Base-by-base conservation (phyloP, 2,797 vertebrate genomes). In the Diplodus sargus region DNA sequence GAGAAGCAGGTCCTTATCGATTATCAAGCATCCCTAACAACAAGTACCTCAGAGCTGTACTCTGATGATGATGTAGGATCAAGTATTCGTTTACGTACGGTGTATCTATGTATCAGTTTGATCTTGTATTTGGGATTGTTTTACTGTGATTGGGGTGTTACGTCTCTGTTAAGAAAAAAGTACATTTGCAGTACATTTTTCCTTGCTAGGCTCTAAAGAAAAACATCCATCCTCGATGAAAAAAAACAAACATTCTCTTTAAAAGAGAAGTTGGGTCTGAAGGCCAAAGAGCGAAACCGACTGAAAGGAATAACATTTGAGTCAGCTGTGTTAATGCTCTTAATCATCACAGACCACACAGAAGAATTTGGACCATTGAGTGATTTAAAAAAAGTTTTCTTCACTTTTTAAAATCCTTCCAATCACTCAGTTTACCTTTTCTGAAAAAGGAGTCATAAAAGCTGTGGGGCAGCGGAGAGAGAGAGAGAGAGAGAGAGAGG, bases 391-490 rank as follows among this genome's bases (percentile, higher is more conserved):
- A 34, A 25, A 48, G 47, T 61, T 78, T 76, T 5, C 47, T 43
- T 11, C 25, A 2, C 20, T 47, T 61, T 39, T 39, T 22, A 11
- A 68, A 79, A 68, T 67, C 57, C 25, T 22, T 70, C 34, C 10
- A 17, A 13, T 82, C 20, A 42, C 25, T 49, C 18, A 15, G 13
- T 49, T 74, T 66, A 18, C 49, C 42, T 48, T 39, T 15, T 17
- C 20, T 20, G 43, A 64, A 76, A 69, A 86, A 66, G 15, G 28
- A 84, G 57, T 53, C 64, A 65, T 43, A 62, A 75, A 81, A 71
- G 61, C 73, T 82, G 53, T 62, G 2, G 43, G 61, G 64, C 68
- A 70, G 70, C 61, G 82, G 65, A 84, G 82, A 84, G 70, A 74
- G 34, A 39, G 34, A 28, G 28, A 28, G 28, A 28, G 28, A 83